A percentile compares a stretch with the other conserved stretches of the same genome.
Evolutionary conservation across 2,797 vertebrate genomes (phyloP).

Genomic region (Pogonophryne albipinna): DNA sequence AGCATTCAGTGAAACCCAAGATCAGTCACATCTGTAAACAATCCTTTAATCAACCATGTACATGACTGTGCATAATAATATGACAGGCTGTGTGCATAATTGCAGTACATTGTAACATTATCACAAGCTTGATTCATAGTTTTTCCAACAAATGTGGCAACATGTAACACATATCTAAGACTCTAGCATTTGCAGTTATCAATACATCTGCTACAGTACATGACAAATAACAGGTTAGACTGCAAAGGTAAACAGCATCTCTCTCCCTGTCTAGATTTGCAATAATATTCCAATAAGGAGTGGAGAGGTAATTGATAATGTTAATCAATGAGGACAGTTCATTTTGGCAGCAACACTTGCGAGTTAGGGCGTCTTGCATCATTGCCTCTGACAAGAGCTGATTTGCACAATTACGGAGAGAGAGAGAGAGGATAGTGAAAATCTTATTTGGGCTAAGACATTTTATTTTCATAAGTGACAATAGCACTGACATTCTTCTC

Average conservation of each 20-base stretch:
- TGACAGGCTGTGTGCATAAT: conserved; percentile 29
- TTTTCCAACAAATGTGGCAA: no score
- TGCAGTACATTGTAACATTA: conserved; percentile 31
- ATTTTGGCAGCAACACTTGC: conserved; percentile 61
- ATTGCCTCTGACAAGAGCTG: conserved; percentile 56
- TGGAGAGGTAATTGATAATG: conserved; percentile 64
- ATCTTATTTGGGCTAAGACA: conserved; percentile 33
- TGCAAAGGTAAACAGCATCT: conserved; percentile 55
- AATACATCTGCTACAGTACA: conserved; percentile 15
- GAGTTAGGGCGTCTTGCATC: conserved; percentile 56
- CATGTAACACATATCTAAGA: conserved; percentile 25
- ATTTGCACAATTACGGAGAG: conserved; percentile 61
- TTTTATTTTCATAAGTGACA: conserved; percentile 20
- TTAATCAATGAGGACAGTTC: conserved; percentile 66
- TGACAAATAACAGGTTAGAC: conserved; percentile 39
- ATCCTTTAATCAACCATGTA: conserved; percentile 61
- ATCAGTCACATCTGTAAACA: conserved; percentile 55
- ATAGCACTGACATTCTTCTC: conserved; percentile 16
- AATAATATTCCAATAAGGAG: conserved; percentile 63
- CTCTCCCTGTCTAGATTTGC: conserved; percentile 50
- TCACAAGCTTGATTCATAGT: conserved; percentile 30
- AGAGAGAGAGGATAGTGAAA: conserved; percentile 12
- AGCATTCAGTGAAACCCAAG: conserved; percentile 43
- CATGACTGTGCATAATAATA: conserved; percentile 58
- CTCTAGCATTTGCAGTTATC: conserved; percentile 33